Evolutionary conservation across 2,797 vertebrate genomes (phyloP), one percentile per base, ranked within the genome.

Genomic region (Parotocinclus haroldoi): DNA sequence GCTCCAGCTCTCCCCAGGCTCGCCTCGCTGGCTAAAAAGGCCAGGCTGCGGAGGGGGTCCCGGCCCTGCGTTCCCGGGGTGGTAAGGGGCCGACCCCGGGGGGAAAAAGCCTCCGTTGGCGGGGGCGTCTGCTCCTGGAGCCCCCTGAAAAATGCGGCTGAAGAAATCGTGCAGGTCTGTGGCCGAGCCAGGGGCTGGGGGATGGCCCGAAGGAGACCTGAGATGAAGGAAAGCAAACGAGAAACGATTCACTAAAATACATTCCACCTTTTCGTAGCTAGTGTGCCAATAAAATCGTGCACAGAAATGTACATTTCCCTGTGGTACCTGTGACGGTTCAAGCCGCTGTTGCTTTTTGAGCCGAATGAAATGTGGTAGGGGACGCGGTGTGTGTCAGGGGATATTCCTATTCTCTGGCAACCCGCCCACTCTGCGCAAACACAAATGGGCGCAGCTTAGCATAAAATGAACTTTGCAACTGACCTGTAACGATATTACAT

Each of bases 351-450:
- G 71, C 89, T 89, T 83, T 94, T 90, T 7, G 95, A 86, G 39
- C 94, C 95, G 55, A 96, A 96, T 58, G 94, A 96, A 85, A 98
- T 95, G 85, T 97, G 96, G 82, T 96, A 98, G 55, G 94, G 95
- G 69, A 96, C 95, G 0, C 91, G 91, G 64, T 97, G 96, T 0
- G 93, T 96, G 84, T 98, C 94, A 0, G 95, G 94, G 51, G 93
- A 93, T 76, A 98, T 98, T 49, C 89, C 85, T 62, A 97, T 95
- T 71, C 92, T 87, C 76, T 97, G 96, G 77, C 95, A 97, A 45
- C 94, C 95, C 0, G 95, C 94, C 95, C 95, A 97, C 79, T 98
- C 96, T 98, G 85, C 74, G 84, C 68, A 49, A 53, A 80, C 11
- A 37, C 5, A 69, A 27, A 49, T 7, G 42, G 17, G 13, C 8